A percentile compares a stretch with the other conserved stretches of the same genome.
Evolutionary conservation across 2,113 vertebrate genomes (phyloP).

Genomic region (Alligator mississippiensis): DNA sequence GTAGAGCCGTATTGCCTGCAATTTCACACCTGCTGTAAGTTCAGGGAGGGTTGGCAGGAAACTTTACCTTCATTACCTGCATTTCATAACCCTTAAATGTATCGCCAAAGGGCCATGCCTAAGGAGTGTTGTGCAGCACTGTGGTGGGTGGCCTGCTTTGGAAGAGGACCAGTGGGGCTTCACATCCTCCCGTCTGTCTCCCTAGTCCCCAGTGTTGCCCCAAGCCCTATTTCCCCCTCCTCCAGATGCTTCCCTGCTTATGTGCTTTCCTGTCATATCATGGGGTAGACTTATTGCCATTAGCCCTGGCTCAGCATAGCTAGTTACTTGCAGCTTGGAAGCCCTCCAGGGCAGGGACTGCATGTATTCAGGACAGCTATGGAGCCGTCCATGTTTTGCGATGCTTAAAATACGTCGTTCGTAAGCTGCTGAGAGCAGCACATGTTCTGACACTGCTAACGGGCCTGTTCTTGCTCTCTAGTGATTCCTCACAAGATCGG

Average conservation of each 20-base stretch:
- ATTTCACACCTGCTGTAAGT: not conserved
- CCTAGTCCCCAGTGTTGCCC: not conserved
- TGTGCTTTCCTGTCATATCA: not conserved
- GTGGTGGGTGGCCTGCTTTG: not conserved
- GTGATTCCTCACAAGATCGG: conserved; percentile 99
- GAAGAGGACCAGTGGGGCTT: not conserved
- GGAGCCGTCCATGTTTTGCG: rapidly evolving
- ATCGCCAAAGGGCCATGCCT: not conserved
- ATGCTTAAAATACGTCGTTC: rapidly evolving
- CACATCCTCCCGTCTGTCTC: not conserved
- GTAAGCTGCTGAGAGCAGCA: not conserved
- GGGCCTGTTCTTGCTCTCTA: conserved; percentile 54
- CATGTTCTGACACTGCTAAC: not conserved
- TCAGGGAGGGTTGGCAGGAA: not conserved
- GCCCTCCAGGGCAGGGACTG: rapidly evolving
- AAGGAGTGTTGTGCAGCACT: not conserved
- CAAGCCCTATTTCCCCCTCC: not conserved
- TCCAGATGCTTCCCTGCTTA: not conserved
- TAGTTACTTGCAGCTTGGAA: not conserved
- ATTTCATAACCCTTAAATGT: not conserved
- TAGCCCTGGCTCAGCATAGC: not conserved
- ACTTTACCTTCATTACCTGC: not conserved
- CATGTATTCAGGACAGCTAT: not conserved
- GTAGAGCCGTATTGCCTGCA: not conserved
- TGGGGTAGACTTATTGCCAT: not conserved